Base-by-base conservation (phyloP, 2,888 invertebrate genomes). In the Drosophila paucipuncta region DNA sequence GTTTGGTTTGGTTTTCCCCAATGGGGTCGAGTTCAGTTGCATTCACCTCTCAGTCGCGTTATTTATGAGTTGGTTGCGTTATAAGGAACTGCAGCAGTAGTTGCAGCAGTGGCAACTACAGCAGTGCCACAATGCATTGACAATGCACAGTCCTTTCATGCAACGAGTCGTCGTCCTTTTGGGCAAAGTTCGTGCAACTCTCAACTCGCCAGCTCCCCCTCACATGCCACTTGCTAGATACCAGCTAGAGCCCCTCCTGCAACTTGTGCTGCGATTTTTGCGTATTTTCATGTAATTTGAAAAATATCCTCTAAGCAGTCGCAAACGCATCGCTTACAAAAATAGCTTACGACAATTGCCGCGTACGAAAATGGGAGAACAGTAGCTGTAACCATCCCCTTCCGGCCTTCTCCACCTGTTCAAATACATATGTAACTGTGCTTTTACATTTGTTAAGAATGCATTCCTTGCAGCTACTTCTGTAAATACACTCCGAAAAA, bases 41-140 rank as follows among this genome's bases (percentile, higher is more conserved):
- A 78, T 78, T 78, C 76, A 76, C 68, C 76, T 76, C 68, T 41
- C 41, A 68, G 62, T 64, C 85, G 74, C 83, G 82, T 84, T 88
- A 88, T 88, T 88, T 88, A 88, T 88, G 87, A 87, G 85, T 83
- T 89, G 78, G 83, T 83, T 87, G 82, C 82, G 82, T 68, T 78
- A 85, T 89, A 87, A 87, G 89, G 87, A 87, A 87, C 82, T 85
- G 78, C 78, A 80, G 70, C 59, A 30, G 72, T 53, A 70, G 62
- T 62, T 52, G 63, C 62, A 50, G 68, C 52, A 62, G 41, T 28
- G 47, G 28, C 39, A 61, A 35, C 25, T 35, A 49, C 62, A 63
- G 54, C 33, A 37, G 30, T 39, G 71, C 64, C 64, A 72, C 65
- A 70, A 58, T 76, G 76, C 72, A 78, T 73, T 80, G 78, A 68